A percentile compares a stretch with the other conserved stretches of the same genome.
Conservation (phyloP, 2,797 vertebrate genomes). For the Sebastes goodei region DNA sequence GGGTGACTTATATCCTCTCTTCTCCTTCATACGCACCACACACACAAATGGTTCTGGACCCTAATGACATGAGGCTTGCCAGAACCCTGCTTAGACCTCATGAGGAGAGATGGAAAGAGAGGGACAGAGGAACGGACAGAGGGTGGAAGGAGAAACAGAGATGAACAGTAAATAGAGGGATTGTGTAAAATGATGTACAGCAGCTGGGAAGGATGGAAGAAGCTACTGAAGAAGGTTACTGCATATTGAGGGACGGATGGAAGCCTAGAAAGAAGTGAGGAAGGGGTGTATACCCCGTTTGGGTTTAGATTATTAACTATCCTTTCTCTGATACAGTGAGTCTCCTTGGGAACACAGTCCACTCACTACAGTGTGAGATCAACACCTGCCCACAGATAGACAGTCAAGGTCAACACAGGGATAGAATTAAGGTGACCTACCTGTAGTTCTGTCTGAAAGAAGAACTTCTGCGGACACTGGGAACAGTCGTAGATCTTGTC, state of each 20-base stretch:
- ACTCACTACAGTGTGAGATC: background rate
- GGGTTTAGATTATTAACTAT: background rate
- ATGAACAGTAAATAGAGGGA: constrained; percentile 3
- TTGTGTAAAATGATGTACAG: background rate
- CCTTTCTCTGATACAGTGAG: background rate
- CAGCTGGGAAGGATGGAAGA: background rate
- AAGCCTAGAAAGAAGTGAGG: background rate
- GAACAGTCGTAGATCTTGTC: constrained; percentile 99
- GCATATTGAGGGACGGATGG: background rate
- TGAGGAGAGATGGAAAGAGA: constrained; percentile 56
- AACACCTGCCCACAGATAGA: background rate
- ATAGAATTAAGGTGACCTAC: constrained; percentile 71
- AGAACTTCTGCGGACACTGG: constrained; percentile 99
- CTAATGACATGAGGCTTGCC: constrained; percentile 68
- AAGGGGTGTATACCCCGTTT: background rate
- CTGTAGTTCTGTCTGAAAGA: constrained; percentile 99
- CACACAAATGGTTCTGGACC: constrained; percentile 53
- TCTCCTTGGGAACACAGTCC: background rate
- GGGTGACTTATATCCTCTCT: constrained; percentile 75
- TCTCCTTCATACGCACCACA: constrained; percentile 6
- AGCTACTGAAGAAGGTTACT: background rate
- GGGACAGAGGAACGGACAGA: constrained; percentile 28
- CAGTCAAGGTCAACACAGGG: background rate
- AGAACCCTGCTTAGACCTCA: constrained; percentile 61
- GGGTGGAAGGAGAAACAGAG: background rate